Evolutionary conservation across 2,113 vertebrate species (phyloP), one percentile per base, ranked within the genome.

Genomic region (Xerus inauris): DNA sequence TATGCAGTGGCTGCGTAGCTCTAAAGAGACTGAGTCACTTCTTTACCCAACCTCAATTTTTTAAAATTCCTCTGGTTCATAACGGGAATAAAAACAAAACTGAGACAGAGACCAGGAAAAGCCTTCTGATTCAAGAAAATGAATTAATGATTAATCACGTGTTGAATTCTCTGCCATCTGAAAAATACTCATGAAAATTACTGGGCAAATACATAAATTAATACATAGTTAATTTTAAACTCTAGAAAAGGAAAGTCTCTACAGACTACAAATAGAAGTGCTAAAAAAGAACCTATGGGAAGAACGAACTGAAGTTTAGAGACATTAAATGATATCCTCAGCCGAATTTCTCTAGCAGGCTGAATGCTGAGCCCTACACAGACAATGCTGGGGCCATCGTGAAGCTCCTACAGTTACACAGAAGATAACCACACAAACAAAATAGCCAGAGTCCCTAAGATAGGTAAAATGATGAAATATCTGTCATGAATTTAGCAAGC

Each of bases 81-180:
- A 69, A 76, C 59, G 91, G 51, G 10, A 47, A 73, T 88, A n/a
- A 95, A 96, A 94, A 59, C 30, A 95, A 95, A 85, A 32, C 16
- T 32, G 47, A 81, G 51, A 62, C 9, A 69, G 67, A 6, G 24
- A 82, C 40, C 40, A 97, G 69, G 75, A 45, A 54, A 79, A 91
- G 30, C 0, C 17, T 62, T 76, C n/a, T 95, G n/a, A 64, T 76
- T 94, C 49, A 89, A 93, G 38, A 85, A 24, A 69, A 51, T 93
- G 47, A 49, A 76, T 8, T 81, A 35, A 94, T 71, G 91, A 93
- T 87, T 47, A 57, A 75, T 3, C 28, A 81, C 64, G 65, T 38
- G 26, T 10, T 51, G 32, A 93, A 28, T 75, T 19, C 3, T 93
- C 49, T 92, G 40, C 32, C 72, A 76, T 72, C 26, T 96, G 45